Conservation (phyloP, 2,113 vertebrate species). For the Grantiella picta region DNA sequence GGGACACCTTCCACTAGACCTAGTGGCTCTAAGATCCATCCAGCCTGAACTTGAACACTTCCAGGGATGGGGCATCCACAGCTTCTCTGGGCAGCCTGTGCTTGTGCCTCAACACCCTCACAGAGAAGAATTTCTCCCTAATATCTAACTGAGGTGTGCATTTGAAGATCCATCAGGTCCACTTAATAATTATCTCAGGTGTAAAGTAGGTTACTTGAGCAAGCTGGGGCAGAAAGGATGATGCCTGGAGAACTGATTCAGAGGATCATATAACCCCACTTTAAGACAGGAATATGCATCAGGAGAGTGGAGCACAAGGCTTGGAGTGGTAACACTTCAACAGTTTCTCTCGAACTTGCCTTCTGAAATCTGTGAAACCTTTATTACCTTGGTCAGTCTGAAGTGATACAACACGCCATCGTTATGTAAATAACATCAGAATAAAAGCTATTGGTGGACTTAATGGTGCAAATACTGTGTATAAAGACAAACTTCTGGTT, state of each 20-base stretch:
- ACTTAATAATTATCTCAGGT: neutral
- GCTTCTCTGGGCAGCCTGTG: neutral
- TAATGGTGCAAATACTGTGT: neutral
- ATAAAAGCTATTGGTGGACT: neutral
- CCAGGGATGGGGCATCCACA: neutral
- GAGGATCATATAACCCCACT: neutral
- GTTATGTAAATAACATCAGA: neutral
- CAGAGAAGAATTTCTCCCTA: neutral
- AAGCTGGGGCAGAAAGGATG: neutral
- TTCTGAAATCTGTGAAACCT: neutral
- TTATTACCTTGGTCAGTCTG: neutral
- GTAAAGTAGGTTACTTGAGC: neutral
- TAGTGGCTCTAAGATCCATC: neutral
- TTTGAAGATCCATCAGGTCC: neutral
- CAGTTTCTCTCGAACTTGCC: neutral
- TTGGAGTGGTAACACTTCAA: neutral
- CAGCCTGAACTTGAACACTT: neutral
- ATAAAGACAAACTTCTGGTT: neutral
- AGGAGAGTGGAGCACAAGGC: neutral
- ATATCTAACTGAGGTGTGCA: neutral
- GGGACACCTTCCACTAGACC: neutral
- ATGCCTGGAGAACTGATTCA: neutral
- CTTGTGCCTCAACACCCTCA: neutral
- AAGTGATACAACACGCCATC: neutral
- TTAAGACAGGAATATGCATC: neutral